Percentiles rank a stretch among this genome's conserved stretches.
Evolutionary conservation across 2,113 vertebrate genomes (phyloP).

Genomic region (Sula dactylatra): DNA sequence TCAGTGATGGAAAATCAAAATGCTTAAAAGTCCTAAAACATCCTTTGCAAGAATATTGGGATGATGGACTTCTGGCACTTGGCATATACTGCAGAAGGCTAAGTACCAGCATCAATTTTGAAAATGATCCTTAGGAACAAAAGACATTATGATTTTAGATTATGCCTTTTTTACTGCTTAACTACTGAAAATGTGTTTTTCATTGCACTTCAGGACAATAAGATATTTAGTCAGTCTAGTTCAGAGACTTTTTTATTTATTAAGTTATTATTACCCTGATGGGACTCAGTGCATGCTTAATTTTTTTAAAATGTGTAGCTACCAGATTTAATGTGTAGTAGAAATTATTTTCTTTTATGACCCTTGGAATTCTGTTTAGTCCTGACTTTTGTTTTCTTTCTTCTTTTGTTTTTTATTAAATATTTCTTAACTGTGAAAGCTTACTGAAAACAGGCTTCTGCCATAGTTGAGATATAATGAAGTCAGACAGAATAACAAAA

Average conservation of each 20-base stretch:
- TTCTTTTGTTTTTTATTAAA: too few species aligned
- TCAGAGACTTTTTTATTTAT: background rate
- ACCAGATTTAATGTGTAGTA: background rate
- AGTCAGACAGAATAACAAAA: background rate
- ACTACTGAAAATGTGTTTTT: background rate
- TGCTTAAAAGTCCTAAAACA: background rate
- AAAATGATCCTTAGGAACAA: background rate
- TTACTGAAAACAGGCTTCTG: background rate
- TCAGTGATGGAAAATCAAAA: background rate
- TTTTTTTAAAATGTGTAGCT: background rate
- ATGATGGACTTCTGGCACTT: background rate
- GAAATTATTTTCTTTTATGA: background rate
- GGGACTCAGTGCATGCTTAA: background rate
- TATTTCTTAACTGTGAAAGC: background rate
- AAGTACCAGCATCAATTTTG: slow-evolving; percentile 4
- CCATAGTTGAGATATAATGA: background rate
- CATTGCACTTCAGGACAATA: background rate
- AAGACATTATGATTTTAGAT: background rate
- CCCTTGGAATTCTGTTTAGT: background rate
- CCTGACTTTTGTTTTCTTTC: background rate
- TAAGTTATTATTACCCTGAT: background rate
- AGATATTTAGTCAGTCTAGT: background rate
- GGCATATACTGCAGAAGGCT: background rate
- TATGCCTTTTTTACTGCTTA: background rate
- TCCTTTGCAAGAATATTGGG: background rate